Evolutionary conservation across 2,797 vertebrate genomes (phyloP), one percentile per base, ranked within the genome.

Genomic region (Sebastes flavidus): DNA sequence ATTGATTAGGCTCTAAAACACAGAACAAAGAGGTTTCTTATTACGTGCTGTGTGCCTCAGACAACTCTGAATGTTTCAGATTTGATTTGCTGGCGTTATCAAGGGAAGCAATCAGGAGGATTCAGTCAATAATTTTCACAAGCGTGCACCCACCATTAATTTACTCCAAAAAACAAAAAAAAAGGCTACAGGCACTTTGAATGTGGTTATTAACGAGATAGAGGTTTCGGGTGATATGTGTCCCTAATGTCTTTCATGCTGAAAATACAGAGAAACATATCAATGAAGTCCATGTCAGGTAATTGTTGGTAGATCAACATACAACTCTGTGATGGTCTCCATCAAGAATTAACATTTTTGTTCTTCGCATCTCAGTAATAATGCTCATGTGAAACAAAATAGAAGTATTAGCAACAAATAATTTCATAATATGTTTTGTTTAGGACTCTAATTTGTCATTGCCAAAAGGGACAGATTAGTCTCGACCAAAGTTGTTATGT

Each of bases 21-120:
- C 84, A 93, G 92, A 94, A 93, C 91, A 94, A 94, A 94, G 91
- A 86, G 84, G 63, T 91, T 88, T 93, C 90, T 92, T 86, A 91
- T 93, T 92, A 92, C 79, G 30, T 54, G 81, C 75, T 77, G 86
- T 54, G 20, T 7, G 81, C 84, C 91, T 91, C 83, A 76, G 87
- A 90, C 84, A 90, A 90, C 91, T 91, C 91, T 88, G 80, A 91
- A 91, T 88, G 88, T 84, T 87, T 92, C 81, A 91, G 75, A 90
- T 90, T 91, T 85, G 81, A 90, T 91, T 92, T 87, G 62, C 77
- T 81, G 84, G 72, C 54, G 77, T 92, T 94, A 91, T 92, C 94
- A 92, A 90, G 94, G 94, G 93, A 94, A 91, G 89, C 89, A 92
- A 93, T 93, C 89, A 92, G 82, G 76, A 87, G 86, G 83, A 89